phyloP scores from a whole-genome alignment of 2,113 vertebrate species.

The Bambusicola thoracicus region DNA sequence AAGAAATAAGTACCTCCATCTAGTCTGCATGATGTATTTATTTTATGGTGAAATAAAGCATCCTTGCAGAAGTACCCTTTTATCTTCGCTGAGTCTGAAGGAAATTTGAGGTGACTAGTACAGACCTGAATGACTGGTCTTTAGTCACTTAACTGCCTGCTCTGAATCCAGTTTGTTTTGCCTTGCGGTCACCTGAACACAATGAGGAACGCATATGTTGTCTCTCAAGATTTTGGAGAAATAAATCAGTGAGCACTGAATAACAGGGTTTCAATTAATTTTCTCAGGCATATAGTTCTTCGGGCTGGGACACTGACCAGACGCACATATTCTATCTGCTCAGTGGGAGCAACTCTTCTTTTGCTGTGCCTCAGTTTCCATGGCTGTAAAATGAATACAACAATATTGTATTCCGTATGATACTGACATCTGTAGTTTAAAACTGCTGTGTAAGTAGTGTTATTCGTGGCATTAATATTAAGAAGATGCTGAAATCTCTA shows the following conservation, averaged over 20 bases:
- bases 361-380: neutral
- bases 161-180: neutral
- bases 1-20: neutral
- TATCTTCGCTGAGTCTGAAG: neutral
- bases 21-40: neutral
- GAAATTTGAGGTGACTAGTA: neutral
- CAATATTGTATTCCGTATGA: neutral
- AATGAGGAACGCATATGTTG: neutral
- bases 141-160: neutral
- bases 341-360: neutral
- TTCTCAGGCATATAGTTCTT: neutral
- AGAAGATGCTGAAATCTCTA: neutral
- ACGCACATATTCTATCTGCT: neutral
- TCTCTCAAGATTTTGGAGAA: neutral
- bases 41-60: neutral
- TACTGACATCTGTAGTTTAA: neutral
- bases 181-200: neutral
- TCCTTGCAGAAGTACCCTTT: neutral
- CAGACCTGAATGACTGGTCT: neutral
- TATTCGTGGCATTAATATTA: neutral
- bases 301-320: neutral
- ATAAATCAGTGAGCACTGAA: neutral
- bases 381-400: neutral
- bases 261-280: neutral
- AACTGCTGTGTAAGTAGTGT: neutral